A percentile compares a stretch with the other conserved stretches of the same genome.
phyloP scores from a whole-genome alignment of 2,888 invertebrate species.

The Drosophila prolongata region DNA sequence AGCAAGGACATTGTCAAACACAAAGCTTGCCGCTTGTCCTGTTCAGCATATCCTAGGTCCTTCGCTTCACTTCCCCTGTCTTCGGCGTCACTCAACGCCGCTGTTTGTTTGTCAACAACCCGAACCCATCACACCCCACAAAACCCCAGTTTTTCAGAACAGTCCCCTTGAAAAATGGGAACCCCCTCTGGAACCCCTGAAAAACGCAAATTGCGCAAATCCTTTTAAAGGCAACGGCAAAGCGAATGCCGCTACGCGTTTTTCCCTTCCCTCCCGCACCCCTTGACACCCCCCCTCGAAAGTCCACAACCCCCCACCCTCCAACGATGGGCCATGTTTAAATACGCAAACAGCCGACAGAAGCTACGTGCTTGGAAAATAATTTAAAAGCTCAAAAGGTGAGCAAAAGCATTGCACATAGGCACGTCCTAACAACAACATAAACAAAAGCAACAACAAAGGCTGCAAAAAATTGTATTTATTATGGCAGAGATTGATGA shows the following conservation, averaged over 20 bases:
- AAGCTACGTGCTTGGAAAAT: conserved; percentile 81
- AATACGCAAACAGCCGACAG: conserved; percentile 77
- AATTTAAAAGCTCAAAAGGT: conserved; percentile 83
- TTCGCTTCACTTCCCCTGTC: conserved; percentile 55
- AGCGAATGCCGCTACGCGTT: conserved; percentile 61
- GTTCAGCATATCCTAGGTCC: conserved; percentile 46
- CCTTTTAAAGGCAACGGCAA: conserved; percentile 76
- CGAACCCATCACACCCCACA: conserved; percentile 36
- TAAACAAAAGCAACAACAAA: conserved; percentile 41
- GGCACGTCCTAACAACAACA: conserved; percentile 73
- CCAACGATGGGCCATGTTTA: conserved; percentile 56
- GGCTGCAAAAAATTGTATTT: conserved; percentile 32
- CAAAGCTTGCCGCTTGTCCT: conserved; percentile 62
- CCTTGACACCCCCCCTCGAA: conserved; percentile 1
- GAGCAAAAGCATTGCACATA: conserved; percentile 76
- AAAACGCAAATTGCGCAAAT: conserved; percentile 80
- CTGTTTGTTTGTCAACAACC: conserved; percentile 78
- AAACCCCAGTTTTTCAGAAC: conserved; percentile 6
- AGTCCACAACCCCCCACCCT: conserved; percentile 3
- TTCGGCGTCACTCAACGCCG: conserved; percentile 73
- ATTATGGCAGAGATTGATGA: conserved; percentile 20
- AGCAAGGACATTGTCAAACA: conserved; percentile 79
- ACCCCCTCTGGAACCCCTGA: conserved; percentile 46
- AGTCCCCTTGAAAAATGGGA: conserved; percentile 1
- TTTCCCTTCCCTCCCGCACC: conserved; percentile 33